These are phyloP conservation scores for Maccullochella peelii DNA, from an alignment of 2,113 vertebrate species.

Conservation along the genomic window DNA sequence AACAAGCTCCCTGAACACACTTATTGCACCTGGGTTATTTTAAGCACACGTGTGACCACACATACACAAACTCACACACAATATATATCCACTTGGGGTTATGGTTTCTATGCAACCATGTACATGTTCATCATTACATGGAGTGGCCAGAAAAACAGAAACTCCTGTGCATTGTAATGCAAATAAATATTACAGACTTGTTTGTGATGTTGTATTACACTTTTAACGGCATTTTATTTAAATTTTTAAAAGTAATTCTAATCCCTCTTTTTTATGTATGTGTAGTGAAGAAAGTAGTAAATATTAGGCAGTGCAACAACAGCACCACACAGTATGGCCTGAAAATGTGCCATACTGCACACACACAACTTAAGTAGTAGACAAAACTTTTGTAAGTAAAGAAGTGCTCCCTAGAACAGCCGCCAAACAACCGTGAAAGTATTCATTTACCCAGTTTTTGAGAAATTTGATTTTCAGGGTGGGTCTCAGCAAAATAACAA, in stretches of 20 bases:
- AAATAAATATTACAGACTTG: not conserved
- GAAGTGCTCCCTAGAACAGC: no score
- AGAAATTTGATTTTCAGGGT: not conserved
- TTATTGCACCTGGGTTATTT: constrained; percentile 17
- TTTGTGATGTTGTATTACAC: not conserved
- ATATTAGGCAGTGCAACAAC: not conserved
- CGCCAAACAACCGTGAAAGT: no score
- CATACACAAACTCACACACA: not conserved
- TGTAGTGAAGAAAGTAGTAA: not conserved
- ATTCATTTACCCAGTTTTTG: not conserved
- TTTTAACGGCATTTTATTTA: not conserved
- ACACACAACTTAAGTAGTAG: not conserved
- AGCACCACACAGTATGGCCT: no score
- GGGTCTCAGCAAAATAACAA: no score
- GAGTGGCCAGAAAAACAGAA: not conserved
- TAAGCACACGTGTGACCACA: constrained; percentile 8
- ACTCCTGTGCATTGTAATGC: not conserved
- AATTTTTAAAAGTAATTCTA: no score
- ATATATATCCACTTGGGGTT: not conserved
- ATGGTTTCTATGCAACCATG: not conserved
- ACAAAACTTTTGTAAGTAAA: no score
- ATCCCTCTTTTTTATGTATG: no score
- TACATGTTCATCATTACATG: not conserved
- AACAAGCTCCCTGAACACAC: not conserved
- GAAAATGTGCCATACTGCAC: not conserved